Conservation (phyloP, 2,797 vertebrate species). For the Premnoplex brunnescens region DNA sequence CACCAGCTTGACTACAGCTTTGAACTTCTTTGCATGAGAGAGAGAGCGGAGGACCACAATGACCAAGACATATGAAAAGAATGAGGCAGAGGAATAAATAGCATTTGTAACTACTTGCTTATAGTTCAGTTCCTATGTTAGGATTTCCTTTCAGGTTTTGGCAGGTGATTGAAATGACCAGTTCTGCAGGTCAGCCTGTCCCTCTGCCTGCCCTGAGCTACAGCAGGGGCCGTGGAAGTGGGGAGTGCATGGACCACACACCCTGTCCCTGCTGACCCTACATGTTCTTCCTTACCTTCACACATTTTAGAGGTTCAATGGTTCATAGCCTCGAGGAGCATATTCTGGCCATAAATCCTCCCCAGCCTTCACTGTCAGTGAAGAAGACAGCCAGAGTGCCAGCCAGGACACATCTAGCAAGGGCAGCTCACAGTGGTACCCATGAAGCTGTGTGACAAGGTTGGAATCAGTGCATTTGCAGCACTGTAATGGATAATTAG, state of each 20-base stretch:
- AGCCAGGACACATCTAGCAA: neutral
- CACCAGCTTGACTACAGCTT: neutral
- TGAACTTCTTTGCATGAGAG: neutral
- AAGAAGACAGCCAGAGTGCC: neutral
- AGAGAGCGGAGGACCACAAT: neutral
- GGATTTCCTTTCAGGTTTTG: neutral
- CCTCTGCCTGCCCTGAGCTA: neutral
- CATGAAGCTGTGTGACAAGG: rapidly evolving
- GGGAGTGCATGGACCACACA: rapidly evolving
- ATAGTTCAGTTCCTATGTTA: neutral
- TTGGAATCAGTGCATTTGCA: neutral
- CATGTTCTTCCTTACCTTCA: neutral
- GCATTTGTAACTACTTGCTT: neutral
- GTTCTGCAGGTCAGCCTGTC: neutral
- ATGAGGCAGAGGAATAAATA: neutral
- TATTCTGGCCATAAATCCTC: neutral
- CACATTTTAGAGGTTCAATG: rapidly evolving
- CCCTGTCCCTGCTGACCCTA: neutral
- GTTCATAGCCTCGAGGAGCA: neutral
- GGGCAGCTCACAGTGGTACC: neutral
- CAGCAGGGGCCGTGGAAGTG: neutral
- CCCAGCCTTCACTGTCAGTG: neutral
- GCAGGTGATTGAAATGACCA: neutral
- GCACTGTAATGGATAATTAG: neutral
- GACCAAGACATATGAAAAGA: neutral